Evolutionary conservation across 2,888 invertebrate species (phyloP).

Genomic region (Erebia palarica): DNA sequence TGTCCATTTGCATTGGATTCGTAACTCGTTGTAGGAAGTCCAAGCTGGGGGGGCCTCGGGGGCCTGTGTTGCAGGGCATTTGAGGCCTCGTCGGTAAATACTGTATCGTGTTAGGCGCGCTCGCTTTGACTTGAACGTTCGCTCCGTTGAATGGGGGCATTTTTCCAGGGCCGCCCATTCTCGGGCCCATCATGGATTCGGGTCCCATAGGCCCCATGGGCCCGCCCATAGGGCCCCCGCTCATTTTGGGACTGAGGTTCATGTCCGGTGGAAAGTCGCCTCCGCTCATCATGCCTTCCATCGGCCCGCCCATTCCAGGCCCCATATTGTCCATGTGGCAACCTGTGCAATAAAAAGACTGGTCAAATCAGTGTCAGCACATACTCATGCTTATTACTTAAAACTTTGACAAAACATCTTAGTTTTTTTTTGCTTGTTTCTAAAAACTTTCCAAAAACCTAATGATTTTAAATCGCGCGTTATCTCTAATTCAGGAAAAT

Average conservation of each 20-base stretch:
- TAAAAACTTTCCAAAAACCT: too few relatives aligned
- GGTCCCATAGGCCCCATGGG: slow-evolving; percentile 78
- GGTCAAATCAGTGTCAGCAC: not conserved
- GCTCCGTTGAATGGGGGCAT: slow-evolving; percentile 83
- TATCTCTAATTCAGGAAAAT: too few relatives aligned
- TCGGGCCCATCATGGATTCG: slow-evolving; percentile 86
- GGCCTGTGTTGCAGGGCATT: slow-evolving; percentile 85
- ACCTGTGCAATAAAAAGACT: slow-evolving; percentile 51
- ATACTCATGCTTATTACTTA: not conserved
- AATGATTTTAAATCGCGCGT: too few relatives aligned
- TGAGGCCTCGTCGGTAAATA: slow-evolving; percentile 98
- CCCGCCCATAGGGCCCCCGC: slow-evolving; percentile 78
- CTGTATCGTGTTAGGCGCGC: slow-evolving; percentile 98
- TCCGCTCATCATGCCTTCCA: slow-evolving; percentile 80
- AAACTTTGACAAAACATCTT: not conserved
- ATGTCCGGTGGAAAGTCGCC: slow-evolving; percentile 78
- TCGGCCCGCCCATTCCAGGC: slow-evolving; percentile 78
- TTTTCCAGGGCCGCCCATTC: slow-evolving; percentile 81
- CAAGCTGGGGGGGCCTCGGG: slow-evolving; percentile 92
- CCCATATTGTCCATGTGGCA: slow-evolving; percentile 81
- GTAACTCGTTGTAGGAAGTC: slow-evolving; percentile 95
- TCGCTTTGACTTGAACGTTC: slow-evolving; percentile 96
- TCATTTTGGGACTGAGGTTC: slow-evolving; percentile 86
- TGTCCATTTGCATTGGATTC: slow-evolving; percentile 90
- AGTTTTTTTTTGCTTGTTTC: too few relatives aligned